Base-by-base conservation (phyloP, 2,888 invertebrate genomes). In the Barypeithes pellucidus region DNA sequence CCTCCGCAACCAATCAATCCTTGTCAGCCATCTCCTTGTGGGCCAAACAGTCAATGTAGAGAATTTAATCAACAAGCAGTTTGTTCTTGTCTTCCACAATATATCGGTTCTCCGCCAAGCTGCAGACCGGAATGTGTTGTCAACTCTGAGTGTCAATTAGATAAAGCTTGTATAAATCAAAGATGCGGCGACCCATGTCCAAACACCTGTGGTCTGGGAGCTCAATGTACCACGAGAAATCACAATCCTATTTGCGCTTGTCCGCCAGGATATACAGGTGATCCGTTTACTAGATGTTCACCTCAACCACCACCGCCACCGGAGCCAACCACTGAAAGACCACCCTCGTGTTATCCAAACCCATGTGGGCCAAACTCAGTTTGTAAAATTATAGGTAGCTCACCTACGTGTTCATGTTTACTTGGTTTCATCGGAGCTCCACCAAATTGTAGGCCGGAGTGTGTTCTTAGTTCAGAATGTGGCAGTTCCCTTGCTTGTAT, bases 171-270 rank as follows among this genome's bases (percentile, higher is more conserved):
- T 80, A 89, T 95, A 41, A 94, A 94, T 84, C 93, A 93, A 80
- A 93, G 92, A 86, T 97, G 97, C 83, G 90, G 92, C 9, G 95
- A 96, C 87, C 96, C 96, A 43, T 96, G 96, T 81, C 92, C 93
- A 12, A 93, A 94, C 77, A 94, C 94, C 0, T 96, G 96, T 83
- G 96, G 96, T n/a, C 88, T 94, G 62, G 91, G 93, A 79, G 95
- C 96, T 1, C 91, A 93, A 78, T 96, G 96, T 82, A 90, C 91
- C 59, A 93, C 93, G 0, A 92, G 92, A 82, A 95, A 95, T 84
- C 95, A 96, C 84, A 95, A 93, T 81, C 95, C 95, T 2, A 94
- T 95, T 76, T 96, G 96, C 82, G 93, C 94, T 3, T 96, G 96
- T 80, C 93, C 94, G 52, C 88, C 91, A 47, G 93, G 94, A n/a